Conservation (phyloP, 2,113 vertebrate species). For the Campylomormyrus tamandua region DNA sequence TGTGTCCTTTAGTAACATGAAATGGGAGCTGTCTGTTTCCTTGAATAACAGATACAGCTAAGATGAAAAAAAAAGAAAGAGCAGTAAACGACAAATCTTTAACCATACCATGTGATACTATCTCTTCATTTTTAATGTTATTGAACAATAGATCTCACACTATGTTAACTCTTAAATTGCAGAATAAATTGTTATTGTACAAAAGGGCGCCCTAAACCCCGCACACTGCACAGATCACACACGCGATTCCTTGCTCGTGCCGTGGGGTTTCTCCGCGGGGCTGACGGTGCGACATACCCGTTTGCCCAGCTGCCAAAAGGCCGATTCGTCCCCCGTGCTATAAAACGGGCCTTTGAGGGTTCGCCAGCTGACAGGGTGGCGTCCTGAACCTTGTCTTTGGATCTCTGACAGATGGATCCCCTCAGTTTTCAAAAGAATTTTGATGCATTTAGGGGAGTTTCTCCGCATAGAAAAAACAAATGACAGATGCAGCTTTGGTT, state of each 20-base stretch:
- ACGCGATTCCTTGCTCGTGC: background rate
- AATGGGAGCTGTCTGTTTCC: background rate
- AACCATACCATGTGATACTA: background rate
- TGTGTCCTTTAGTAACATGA: background rate
- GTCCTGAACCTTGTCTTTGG: background rate
- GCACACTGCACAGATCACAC: background rate
- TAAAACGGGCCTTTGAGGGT: background rate
- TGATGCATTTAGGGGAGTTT: background rate
- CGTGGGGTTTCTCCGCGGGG: background rate
- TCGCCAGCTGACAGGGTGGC: background rate
- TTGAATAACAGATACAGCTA: background rate
- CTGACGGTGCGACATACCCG: background rate
- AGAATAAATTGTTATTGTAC: background rate
- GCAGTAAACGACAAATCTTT: background rate
- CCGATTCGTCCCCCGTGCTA: background rate
- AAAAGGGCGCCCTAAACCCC: background rate
- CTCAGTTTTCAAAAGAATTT: background rate
- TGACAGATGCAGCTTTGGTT: constrained; percentile 2
- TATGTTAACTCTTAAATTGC: background rate
- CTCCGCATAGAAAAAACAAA: background rate
- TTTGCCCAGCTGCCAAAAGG: background rate
- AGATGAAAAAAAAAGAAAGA: background rate
- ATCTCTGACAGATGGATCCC: background rate
- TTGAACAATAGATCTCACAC: background rate
- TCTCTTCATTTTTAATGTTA: background rate